Percentiles rank a stretch among this genome's conserved stretches.
Evolutionary conservation across 2,797 vertebrate genomes (phyloP).

Genomic region (Enteromius mattozi): DNA sequence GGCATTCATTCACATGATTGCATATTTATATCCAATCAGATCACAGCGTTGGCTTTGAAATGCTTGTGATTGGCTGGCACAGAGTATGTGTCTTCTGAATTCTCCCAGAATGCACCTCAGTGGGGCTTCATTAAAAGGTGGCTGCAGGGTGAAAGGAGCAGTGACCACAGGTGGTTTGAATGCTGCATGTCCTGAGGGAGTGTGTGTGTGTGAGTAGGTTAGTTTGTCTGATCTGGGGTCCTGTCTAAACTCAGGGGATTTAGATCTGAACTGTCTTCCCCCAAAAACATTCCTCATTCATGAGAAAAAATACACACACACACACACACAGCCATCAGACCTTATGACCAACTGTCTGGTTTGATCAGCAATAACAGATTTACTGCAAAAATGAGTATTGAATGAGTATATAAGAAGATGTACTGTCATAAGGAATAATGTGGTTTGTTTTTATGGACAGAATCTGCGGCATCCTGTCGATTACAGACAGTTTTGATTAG

Average conservation of each 20-base stretch:
- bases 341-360: conserved; percentile 13
- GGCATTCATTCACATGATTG: conserved; percentile 47
- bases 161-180: conserved; percentile 91
- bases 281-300: conserved; percentile 45
- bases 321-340: neutral
- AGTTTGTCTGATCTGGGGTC: conserved; percentile 57
- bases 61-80: conserved; percentile 38
- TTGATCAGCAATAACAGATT: neutral
- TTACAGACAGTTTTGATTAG: neutral
- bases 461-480: neutral
- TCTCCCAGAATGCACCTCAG: conserved; percentile 70
- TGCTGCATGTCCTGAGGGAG: conserved; percentile 58
- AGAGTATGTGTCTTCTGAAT: conserved; percentile 42
- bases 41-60: conserved; percentile 32
- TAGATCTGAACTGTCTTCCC: conserved; percentile 49
- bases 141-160: conserved; percentile 90
- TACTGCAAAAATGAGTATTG: neutral
- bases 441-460: neutral
- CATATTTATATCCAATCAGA: conserved; percentile 54
- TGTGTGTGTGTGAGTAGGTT: conserved; percentile 19
- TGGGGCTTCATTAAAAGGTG: conserved; percentile 95
- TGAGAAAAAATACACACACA: conserved; percentile 12
- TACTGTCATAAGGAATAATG: neutral
- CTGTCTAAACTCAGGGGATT: conserved; percentile 52
- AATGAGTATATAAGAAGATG: conserved; percentile 1